Percentiles rank a stretch among this genome's conserved stretches.
These are phyloP conservation scores for Drosophila willistoni DNA, from an alignment of 1,140 invertebrate genomes.

Conservation along the genomic window DNA sequence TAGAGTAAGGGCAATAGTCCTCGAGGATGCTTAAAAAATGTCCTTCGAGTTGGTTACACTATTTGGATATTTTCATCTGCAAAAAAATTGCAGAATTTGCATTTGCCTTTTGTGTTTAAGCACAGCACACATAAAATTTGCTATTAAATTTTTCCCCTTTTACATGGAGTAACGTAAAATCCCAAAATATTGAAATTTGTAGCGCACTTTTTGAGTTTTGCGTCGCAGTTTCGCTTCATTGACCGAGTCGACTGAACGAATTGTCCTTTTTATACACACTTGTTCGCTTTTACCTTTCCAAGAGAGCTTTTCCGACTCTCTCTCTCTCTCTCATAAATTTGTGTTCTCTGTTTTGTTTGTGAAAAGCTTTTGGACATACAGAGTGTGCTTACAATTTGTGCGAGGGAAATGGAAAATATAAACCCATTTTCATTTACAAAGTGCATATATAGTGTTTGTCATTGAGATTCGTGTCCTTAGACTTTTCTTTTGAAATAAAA, in stretches of 20 bases:
- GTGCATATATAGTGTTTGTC: too few relatives aligned
- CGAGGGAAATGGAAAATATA: background rate
- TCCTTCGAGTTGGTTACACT: constrained; percentile 20
- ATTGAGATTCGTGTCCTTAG: too few relatives aligned
- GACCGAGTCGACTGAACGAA: constrained; percentile 75
- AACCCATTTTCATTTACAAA: too few relatives aligned
- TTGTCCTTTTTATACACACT: constrained; percentile 82
- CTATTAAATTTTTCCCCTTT: constrained; percentile 1
- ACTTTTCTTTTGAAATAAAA: too few relatives aligned
- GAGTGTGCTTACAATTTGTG: background rate
- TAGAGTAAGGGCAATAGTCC: constrained; percentile 36
- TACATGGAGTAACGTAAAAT: constrained; percentile 27
- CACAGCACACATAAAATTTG: background rate
- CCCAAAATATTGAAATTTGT: constrained; percentile 29
- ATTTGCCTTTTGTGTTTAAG: background rate
- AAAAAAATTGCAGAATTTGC: background rate
- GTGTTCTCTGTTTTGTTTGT: constrained; percentile 19
- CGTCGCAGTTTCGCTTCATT: constrained; percentile 69
- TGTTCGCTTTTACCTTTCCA: constrained; percentile 72
- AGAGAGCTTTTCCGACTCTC: constrained; percentile 1
- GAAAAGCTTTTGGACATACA: constrained; percentile 7
- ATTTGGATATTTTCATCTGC: background rate
- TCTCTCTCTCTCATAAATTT: constrained; percentile 9
- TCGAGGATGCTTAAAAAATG: constrained; percentile 40
- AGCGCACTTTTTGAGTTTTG: constrained; percentile 52